Evolutionary conservation across 1,140 invertebrate species (phyloP), one percentile per base, ranked within the genome.

Genomic region (Mycetomoellerius zeteki): DNA sequence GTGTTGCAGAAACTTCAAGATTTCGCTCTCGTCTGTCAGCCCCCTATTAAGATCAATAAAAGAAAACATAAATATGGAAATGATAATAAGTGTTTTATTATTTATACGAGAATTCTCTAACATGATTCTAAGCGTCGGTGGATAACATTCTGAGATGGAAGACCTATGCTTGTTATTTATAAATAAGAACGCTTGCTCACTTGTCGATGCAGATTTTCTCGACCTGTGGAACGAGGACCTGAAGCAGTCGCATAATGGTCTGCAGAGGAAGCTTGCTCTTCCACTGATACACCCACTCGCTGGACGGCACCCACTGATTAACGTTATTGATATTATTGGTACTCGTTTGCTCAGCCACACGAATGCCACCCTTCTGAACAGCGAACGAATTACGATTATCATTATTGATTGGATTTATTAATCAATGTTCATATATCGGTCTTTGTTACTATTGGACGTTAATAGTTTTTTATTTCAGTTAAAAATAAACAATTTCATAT

Each of bases 181-280:
- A 30, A 76, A 77, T 65, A 21, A 52, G 19, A 81, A 82, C 73
- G 56, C 60, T 96, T 95, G 54, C 67, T 96, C 95, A 99, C 98
- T 99, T 99, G 95, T 99, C 99, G 93, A 99, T 99, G 95, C 99
- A 99, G 91, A 99, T 99, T 96, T 99, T 99, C 96, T 99, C 99
- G 12, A 99, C 99, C 96, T 99, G 99, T 67, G 99, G 99, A 65
- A 99, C 99, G 1, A 99, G 96, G 16, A 99, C 99, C 96, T 99
- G 99, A 60, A 99, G 96, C 91, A 99, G 96, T 90, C 99, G 96
- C 99, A 99, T 99, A 86, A 99, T 99, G 43, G 99, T 99, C 96
- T 99, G 99, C 72, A 99, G 95, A 1, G 99, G 99, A 84, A 99
- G 95, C 96, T 99, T 99, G 77, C 97, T 97, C 94, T 99, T 99